Percentiles rank a stretch among this genome's conserved stretches.
Evolutionary conservation across 1,140 invertebrate genomes (phyloP).

Genomic region (Dendrolimus kikuchii): DNA sequence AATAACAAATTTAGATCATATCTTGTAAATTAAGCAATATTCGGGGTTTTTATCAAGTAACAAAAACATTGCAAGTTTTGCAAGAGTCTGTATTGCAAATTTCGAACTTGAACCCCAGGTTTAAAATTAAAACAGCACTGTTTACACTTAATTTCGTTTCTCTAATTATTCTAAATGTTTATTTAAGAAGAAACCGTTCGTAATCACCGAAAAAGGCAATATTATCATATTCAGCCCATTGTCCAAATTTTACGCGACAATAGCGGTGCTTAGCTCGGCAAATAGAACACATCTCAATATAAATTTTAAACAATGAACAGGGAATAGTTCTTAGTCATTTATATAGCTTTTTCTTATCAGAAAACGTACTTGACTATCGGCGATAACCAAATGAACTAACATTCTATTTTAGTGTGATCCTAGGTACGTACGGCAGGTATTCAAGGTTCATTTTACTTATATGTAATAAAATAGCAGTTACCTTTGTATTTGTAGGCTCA

Average conservation of each 20-base stretch:
- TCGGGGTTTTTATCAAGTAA: no score
- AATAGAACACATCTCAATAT: conserved; percentile 37
- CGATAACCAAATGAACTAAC: conserved; percentile 31
- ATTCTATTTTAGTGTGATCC: conserved; percentile 5
- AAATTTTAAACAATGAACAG: conserved; percentile 41
- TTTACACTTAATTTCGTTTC: no score
- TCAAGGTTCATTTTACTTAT: neutral
- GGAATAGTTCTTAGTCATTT: conserved; percentile 46
- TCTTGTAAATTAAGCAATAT: no score
- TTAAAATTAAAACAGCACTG: no score
- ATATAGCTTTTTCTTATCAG: conserved; percentile 62
- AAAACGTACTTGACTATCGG: conserved; percentile 33
- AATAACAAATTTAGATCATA: no score
- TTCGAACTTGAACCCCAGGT: no score
- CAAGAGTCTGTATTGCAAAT: no score
- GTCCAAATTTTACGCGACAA: conserved; percentile 19
- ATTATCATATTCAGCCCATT: conserved; percentile 39
- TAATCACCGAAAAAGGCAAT: no score
- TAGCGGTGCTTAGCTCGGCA: conserved; percentile 17
- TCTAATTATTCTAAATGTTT: no score
- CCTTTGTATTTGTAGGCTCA: neutral
- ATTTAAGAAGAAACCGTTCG: no score
- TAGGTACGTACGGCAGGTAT: neutral
- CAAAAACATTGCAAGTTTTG: no score
- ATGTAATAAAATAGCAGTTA: conserved; percentile 1